Base-by-base conservation (phyloP, 1,140 invertebrate species). In the Drosophila leontia region DNA sequence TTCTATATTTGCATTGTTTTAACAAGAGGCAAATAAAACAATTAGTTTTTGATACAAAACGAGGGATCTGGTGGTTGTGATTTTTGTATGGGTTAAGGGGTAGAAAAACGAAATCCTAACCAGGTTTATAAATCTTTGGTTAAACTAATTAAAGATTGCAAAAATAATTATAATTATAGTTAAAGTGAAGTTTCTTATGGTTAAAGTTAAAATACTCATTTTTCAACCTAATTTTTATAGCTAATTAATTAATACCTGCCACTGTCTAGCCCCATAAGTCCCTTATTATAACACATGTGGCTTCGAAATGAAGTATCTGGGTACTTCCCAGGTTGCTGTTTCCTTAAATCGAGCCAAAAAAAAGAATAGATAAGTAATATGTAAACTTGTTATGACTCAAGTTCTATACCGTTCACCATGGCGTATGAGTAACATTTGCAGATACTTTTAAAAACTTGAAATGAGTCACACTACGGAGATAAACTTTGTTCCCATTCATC, bases 11-110 rank as follows among this genome's bases (percentile, higher is more conserved):
- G 64, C 75, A 86, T 87, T 81, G 78, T 85, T 90, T 88, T 81
- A 90, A 65, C 63, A 84, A 84, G 70, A 75, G 75, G 61, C 77
- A 75, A 85, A 78, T 78, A 88, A 80, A 84, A 50, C 45, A 72
- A 72, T 70, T 87, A 84, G 85, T 83, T 87, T 87, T 85, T 88
- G 78, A 88, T 80, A 88, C 19, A 83, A 75, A 70, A 56, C 45
- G 15, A 17, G 15, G 5, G 3, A 37, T 8, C 7, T 23, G 7
- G 3, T 32, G n/a, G 7, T 34, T n/a, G 15, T 32, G 3, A 13
- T 17, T 39, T 15, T 9, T 37, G n/a, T 23, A 23, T 3, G 17
- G 17, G 23, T 23, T 23, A 2, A 23, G 23, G 23, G 23, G 0
- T 17, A 26, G 12, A n/a, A 5, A 12, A 19, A 26, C 26, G 2